Evolutionary conservation across 2,888 invertebrate genomes (phyloP).

Genomic region (Drosophila crucigera): DNA sequence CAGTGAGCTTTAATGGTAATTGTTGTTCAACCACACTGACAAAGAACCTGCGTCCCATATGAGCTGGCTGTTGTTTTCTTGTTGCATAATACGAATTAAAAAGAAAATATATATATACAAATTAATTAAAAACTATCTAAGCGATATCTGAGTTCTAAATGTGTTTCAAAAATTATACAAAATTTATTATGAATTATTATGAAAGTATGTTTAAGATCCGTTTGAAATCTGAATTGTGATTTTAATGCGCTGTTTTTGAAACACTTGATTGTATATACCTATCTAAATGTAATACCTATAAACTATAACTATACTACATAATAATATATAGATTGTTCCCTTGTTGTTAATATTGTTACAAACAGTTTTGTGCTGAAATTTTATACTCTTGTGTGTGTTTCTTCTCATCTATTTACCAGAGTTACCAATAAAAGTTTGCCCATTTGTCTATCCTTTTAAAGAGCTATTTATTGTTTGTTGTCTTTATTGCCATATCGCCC

Average conservation of each 20-base stretch:
- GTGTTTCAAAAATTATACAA: slow-evolving; percentile 57
- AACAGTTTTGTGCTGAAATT: slow-evolving; percentile 43
- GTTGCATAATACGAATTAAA: slow-evolving; percentile 36
- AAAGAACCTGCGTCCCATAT: slow-evolving; percentile 59
- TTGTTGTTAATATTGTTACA: slow-evolving; percentile 72
- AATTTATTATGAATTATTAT: slow-evolving; percentile 5
- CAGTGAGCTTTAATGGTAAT: slow-evolving; percentile 66
- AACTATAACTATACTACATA: slow-evolving; percentile 37
- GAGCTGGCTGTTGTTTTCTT: slow-evolving; percentile 66
- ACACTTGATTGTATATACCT: slow-evolving; percentile 60
- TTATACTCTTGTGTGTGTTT: slow-evolving; percentile 50
- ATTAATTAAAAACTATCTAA: slow-evolving; percentile 19
- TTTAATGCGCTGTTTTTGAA: slow-evolving; percentile 38
- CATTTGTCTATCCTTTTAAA: slow-evolving; percentile 63
- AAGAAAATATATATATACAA: slow-evolving; percentile 2
- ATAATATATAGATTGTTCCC: slow-evolving; percentile 43
- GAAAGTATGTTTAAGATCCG: background rate
- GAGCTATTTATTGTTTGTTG: slow-evolving; percentile 57
- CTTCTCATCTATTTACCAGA: slow-evolving; percentile 43
- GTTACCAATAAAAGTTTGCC: slow-evolving; percentile 53
- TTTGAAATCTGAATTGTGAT: background rate
- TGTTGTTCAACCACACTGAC: slow-evolving; percentile 44
- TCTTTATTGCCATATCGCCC: slow-evolving; percentile 26
- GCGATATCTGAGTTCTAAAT: slow-evolving; percentile 35
- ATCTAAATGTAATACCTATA: slow-evolving; percentile 50